A percentile compares a stretch with the other conserved stretches of the same genome.
Evolutionary conservation across 2,888 invertebrate genomes (phyloP).

Genomic region (Dicyrtoma fusca): DNA sequence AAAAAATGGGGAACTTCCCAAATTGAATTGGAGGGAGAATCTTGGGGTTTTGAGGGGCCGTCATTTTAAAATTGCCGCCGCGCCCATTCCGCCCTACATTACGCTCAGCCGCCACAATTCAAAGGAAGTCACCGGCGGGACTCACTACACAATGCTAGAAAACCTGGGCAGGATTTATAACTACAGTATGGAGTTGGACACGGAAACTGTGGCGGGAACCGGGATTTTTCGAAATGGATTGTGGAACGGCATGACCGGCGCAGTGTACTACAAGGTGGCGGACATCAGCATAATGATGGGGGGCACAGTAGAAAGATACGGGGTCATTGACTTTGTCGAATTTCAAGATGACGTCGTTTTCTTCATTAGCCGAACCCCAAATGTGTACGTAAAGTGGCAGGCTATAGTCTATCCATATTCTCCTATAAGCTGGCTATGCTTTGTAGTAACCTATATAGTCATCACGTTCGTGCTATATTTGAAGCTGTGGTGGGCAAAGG

Average conservation of each 20-base stretch:
- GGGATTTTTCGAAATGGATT: not conserved
- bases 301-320: not conserved
- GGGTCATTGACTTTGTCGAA: not conserved
- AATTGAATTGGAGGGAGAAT: not conserved
- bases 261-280: not conserved
- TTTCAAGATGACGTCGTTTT: not conserved
- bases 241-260: slow-evolving; percentile 26
- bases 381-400: slow-evolving; percentile 9
- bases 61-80: not conserved
- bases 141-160: slow-evolving; percentile 7
- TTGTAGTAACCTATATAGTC: not conserved
- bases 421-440: not conserved
- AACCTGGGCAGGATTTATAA: slow-evolving; percentile 8
- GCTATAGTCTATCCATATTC: slow-evolving; percentile 19
- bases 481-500: not conserved
- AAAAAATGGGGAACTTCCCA: not conserved
- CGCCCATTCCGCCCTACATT: slow-evolving; percentile 4
- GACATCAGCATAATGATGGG: slow-evolving; percentile 7
- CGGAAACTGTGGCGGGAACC: not conserved
- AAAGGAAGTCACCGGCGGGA: not conserved
- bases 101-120: not conserved
- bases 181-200: slow-evolving; percentile 9
- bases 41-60: not conserved
- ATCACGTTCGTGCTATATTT: not conserved
- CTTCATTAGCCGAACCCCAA: slow-evolving; percentile 1